A percentile compares a stretch with the other conserved stretches of the same genome.
Conservation (phyloP, 2,797 vertebrate genomes). For the Pogoniulus pusillus region DNA sequence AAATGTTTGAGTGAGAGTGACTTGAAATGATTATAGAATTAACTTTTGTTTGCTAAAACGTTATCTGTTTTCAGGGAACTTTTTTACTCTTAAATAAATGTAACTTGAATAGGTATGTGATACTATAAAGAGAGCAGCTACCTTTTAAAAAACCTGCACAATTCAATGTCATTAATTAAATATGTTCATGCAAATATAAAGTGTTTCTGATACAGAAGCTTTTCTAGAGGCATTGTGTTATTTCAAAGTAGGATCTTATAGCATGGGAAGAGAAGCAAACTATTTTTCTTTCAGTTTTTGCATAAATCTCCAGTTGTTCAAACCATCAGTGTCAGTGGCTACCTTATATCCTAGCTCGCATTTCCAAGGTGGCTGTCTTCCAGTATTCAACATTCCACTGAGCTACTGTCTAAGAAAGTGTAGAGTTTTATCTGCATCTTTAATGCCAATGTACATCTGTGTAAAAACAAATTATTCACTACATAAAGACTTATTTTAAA, state of each 20-base stretch:
- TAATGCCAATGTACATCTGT: not conserved
- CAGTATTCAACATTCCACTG: slow-evolving; percentile 41
- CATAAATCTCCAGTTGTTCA: slow-evolving; percentile 73
- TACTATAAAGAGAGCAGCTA: not conserved
- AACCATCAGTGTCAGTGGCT: slow-evolving; percentile 70
- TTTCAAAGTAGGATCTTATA: not conserved
- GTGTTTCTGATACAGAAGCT: not conserved
- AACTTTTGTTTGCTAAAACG: not conserved
- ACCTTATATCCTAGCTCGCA: slow-evolving; percentile 64
- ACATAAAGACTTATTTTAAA: not conserved
- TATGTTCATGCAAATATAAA: not conserved
- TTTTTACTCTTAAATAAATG: not conserved
- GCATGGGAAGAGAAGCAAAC: not conserved
- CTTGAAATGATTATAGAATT: not conserved
- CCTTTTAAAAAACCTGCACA: not conserved
- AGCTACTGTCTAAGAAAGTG: slow-evolving; percentile 43
- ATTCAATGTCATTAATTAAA: not conserved
- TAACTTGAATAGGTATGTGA: not conserved
- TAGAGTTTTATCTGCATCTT: not conserved
- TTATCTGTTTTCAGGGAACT: not conserved
- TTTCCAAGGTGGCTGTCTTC: slow-evolving; percentile 42
- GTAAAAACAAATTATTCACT: slow-evolving; percentile 3
- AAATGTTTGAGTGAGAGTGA: not conserved
- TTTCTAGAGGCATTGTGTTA: not conserved
- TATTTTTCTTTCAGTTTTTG: slow-evolving; percentile 49